Evolutionary conservation across 1,140 invertebrate genomes (phyloP).

Genomic region (Drosophila prosaltans): DNA sequence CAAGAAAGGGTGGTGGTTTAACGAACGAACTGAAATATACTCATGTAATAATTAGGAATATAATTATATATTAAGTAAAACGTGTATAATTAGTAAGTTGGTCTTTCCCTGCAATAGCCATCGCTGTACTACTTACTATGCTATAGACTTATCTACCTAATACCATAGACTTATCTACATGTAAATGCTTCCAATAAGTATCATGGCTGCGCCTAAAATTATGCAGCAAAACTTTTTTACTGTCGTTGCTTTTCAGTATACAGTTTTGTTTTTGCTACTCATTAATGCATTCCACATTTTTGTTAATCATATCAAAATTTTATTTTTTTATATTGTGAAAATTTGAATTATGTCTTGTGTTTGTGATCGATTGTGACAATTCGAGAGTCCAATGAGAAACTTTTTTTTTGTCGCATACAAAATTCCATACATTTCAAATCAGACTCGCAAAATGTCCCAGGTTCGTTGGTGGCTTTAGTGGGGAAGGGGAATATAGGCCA

Average conservation of each 20-base stretch:
- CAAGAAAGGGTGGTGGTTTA: slow-evolving; percentile 33
- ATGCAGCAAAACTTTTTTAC: not conserved
- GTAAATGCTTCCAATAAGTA: not conserved
- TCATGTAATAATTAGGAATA: slow-evolving; percentile 50
- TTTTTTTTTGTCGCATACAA: not conserved
- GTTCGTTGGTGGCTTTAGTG: slow-evolving; percentile 33
- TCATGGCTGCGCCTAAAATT: slow-evolving; percentile 9
- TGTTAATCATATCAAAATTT: slow-evolving; percentile 29
- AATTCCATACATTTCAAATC: slow-evolving; percentile 63
- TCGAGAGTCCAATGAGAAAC: slow-evolving; percentile 83
- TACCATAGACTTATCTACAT: not conserved
- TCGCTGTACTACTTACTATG: not conserved
- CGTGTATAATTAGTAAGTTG: not conserved
- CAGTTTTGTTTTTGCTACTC: not conserved
- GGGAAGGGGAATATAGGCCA: slow-evolving; percentile 12
- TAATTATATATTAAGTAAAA: not conserved
- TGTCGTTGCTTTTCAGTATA: not conserved
- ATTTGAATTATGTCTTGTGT: slow-evolving; percentile 1
- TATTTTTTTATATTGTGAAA: slow-evolving; percentile 3
- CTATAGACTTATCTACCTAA: not conserved
- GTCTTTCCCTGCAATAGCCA: not conserved
- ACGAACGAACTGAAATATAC: slow-evolving; percentile 44
- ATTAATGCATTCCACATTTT: slow-evolving; percentile 1
- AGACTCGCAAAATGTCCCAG: slow-evolving; percentile 80
- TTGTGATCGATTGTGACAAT: slow-evolving; percentile 64